Percentiles rank a stretch among this genome's conserved stretches.
Conservation (phyloP, 2,888 invertebrate genomes). For the Branchipolynoe longqiensis region DNA sequence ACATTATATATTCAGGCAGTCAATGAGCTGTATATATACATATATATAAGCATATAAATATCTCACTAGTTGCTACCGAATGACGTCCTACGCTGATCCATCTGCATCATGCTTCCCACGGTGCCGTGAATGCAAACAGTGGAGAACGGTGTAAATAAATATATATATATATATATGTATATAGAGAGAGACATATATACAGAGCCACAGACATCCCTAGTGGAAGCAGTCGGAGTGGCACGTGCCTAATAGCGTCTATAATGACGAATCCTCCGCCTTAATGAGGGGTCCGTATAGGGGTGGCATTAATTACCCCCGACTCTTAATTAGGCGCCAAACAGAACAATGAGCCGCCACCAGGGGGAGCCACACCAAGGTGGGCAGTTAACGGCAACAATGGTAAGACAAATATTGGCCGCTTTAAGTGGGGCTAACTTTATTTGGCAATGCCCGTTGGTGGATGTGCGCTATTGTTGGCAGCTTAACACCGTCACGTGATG, state of each 20-base stretch:
- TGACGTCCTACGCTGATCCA: no score
- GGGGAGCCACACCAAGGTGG: not conserved
- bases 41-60: no score
- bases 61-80: no score
- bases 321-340: constrained; percentile 8
- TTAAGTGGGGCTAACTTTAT: not conserved
- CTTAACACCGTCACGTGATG: no score
- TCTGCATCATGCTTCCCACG: no score
- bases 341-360: not conserved
- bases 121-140: no score
- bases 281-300: constrained; percentile 14
- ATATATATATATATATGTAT: no score
- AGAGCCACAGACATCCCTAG: no score
- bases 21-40: no score
- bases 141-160: no score
- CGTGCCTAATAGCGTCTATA: constrained; percentile 36
- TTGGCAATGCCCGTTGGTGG: not conserved
- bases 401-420: not conserved
- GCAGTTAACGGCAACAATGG: not conserved
- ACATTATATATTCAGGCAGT: no score
- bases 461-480: not conserved
- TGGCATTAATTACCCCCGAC: not conserved
- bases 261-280: not conserved
- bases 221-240: constrained; percentile 27
- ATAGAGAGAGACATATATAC: no score